Conservation (phyloP, 64 coral and sea anemone genomes). For the Astreopora myriophthalma region DNA sequence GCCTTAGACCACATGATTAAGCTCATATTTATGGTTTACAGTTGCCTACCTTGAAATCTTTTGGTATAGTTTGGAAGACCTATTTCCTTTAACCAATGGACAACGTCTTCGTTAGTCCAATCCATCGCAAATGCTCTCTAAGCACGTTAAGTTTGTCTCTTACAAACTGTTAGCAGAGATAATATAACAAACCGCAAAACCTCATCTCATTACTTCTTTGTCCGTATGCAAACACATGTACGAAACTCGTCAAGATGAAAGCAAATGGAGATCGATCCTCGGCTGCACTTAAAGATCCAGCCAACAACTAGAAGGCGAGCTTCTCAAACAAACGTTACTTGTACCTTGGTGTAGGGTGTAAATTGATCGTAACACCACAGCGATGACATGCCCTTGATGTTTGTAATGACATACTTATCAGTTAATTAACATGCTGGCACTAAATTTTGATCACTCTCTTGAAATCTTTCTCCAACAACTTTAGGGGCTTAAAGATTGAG, state of each 20-base stretch:
- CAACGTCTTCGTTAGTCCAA: slow-evolving; percentile 30
- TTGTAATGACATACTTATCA: background rate
- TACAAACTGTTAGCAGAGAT: background rate
- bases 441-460: background rate
- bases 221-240: slow-evolving; percentile 3
- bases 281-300: background rate
- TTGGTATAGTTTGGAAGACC: slow-evolving; percentile 45
- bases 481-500: too few relatives aligned
- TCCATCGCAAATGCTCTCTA: background rate
- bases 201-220: slow-evolving; percentile 29
- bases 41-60: slow-evolving; percentile 25
- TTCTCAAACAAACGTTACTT: slow-evolving; percentile 16
- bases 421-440: background rate
- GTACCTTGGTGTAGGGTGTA: background rate
- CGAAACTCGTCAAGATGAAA: background rate
- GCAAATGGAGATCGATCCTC: background rate
- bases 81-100: slow-evolving; percentile 3
- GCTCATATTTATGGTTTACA: background rate
- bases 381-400: background rate
- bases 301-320: background rate
- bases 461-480: background rate
- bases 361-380: background rate
- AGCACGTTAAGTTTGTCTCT: background rate
- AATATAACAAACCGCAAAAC: slow-evolving; percentile 24
- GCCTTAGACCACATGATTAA: background rate